phyloP scores from a whole-genome alignment of 2,888 invertebrate genomes.

The Automeris io region DNA sequence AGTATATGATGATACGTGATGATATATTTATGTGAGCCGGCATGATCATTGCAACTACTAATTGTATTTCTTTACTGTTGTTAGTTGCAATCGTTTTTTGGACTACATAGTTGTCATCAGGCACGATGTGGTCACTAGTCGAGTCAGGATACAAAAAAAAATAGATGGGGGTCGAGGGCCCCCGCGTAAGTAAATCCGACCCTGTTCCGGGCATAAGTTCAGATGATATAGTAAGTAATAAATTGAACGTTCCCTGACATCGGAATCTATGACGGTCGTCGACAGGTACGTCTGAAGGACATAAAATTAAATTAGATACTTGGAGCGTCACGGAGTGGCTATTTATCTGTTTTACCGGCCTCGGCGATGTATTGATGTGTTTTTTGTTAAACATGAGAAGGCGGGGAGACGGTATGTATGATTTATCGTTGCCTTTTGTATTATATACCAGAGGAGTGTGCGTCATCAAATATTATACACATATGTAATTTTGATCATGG shows the following conservation, averaged over 20 bases:
- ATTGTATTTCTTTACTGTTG: no score
- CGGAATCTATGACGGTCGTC: constrained; percentile 52
- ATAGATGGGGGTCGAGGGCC: background rate
- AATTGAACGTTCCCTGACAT: constrained; percentile 47
- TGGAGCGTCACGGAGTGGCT: constrained; percentile 27
- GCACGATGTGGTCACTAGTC: no score
- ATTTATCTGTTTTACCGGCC: constrained; percentile 42
- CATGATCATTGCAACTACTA: no score
- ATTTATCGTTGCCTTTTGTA: background rate
- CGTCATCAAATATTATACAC: background rate
- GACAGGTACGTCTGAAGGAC: constrained; percentile 43
- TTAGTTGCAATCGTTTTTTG: no score
- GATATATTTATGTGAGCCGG: no score
- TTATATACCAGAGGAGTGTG: background rate
- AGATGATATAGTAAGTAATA: constrained; percentile 60
- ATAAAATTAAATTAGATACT: constrained; percentile 53
- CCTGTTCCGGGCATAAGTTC: constrained; percentile 23
- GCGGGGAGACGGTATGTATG: constrained; percentile 2
- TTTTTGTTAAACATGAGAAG: constrained; percentile 11
- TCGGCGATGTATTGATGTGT: constrained; percentile 30
- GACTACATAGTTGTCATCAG: no score
- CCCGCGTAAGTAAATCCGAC: constrained; percentile 16
- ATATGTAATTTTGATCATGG: no score
- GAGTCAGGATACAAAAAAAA: no score
- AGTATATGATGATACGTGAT: no score